Conservation (phyloP, 2,797 vertebrate genomes). For the Dallia pectoralis region DNA sequence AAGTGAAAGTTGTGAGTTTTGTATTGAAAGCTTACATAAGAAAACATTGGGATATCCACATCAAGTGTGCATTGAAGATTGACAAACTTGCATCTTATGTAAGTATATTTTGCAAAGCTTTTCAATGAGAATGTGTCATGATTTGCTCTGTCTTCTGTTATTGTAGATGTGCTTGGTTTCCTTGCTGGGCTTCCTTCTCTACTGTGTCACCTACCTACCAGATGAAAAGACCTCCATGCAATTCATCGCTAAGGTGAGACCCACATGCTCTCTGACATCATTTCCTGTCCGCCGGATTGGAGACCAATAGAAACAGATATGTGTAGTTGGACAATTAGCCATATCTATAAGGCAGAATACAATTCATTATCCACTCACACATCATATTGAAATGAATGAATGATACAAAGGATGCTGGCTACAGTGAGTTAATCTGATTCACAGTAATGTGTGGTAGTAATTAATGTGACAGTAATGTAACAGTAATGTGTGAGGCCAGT, state of each 20-base stretch:
- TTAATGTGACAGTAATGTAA: too few species aligned
- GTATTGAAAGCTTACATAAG: too few species aligned
- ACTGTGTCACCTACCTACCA: conserved; percentile 84
- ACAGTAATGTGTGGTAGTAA: conserved; percentile 5
- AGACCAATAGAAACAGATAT: background rate
- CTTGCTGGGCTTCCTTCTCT: conserved; percentile 86
- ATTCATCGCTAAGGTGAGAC: conserved; percentile 87
- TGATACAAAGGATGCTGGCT: background rate
- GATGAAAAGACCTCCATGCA: conserved; percentile 87
- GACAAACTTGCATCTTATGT: background rate
- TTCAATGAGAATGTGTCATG: conserved; percentile 13
- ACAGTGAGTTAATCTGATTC: conserved; percentile 1
- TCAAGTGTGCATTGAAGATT: background rate
- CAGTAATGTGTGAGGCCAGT: background rate
- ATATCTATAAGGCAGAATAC: background rate
- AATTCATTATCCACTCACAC: background rate
- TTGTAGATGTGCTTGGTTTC: conserved; percentile 87
- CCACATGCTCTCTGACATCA: background rate
- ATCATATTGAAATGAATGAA: conserved; percentile 3
- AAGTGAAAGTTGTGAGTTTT: too few species aligned
- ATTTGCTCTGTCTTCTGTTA: conserved; percentile 22
- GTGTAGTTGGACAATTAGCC: background rate
- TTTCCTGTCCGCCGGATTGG: background rate
- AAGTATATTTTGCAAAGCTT: background rate
- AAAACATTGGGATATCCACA: too few species aligned